Evolutionary conservation across 1,140 invertebrate species (phyloP).

Genomic region (Drosophila aff.): DNA sequence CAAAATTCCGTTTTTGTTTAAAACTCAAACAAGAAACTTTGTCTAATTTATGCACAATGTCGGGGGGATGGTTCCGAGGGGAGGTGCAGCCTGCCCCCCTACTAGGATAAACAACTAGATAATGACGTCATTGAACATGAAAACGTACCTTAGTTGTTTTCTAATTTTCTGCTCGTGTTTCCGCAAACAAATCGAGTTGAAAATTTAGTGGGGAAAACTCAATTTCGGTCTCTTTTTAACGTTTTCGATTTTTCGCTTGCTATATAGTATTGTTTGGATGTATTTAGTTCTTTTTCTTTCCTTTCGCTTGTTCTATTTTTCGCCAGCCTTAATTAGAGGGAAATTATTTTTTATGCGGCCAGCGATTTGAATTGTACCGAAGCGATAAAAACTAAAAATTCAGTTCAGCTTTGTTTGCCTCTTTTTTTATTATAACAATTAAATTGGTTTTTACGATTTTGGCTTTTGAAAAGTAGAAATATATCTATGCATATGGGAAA

Average conservation of each 20-base stretch:
- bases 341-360: slow-evolving; percentile 35
- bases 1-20: slow-evolving; percentile 5
- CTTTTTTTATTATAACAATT: slow-evolving; percentile 42
- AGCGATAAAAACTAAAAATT: slow-evolving; percentile 35
- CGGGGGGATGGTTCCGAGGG: neutral
- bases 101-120: slow-evolving; percentile 27
- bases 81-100: neutral
- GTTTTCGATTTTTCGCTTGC: neutral
- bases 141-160: slow-evolving; percentile 23
- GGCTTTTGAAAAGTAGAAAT: neutral
- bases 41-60: slow-evolving; percentile 23
- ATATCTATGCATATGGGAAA: slow-evolving; percentile 4
- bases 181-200: slow-evolving; percentile 26
- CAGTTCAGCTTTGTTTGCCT: slow-evolving; percentile 3
- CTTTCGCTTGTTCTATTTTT: slow-evolving; percentile 16
- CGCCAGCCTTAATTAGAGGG: slow-evolving; percentile 25
- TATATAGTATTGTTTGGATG: slow-evolving; percentile 1
- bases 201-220: slow-evolving; percentile 12
- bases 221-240: slow-evolving; percentile 12
- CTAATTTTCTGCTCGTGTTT: slow-evolving; percentile 21
- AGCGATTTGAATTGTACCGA: slow-evolving; percentile 5
- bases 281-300: neutral
- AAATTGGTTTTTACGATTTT: slow-evolving; percentile 43
- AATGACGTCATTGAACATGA: slow-evolving; percentile 30
- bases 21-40: slow-evolving; percentile 23